phyloP scores from a whole-genome alignment of 2,888 invertebrate genomes.

The Pterostichus madidus region DNA sequence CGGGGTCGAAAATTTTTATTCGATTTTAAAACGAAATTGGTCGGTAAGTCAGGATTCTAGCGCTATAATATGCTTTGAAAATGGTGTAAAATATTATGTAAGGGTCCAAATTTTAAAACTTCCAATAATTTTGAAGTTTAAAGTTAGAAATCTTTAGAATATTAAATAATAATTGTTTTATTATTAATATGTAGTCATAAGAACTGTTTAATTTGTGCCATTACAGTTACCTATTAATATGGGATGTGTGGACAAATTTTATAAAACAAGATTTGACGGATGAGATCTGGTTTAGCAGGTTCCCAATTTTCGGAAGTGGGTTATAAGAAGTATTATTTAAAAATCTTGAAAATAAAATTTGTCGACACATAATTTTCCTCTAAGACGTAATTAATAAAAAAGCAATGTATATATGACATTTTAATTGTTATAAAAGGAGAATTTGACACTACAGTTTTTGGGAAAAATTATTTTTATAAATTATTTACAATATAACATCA shows the following conservation, averaged over 20 bases:
- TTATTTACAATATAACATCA: constrained; percentile 20
- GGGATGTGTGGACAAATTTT: constrained; percentile 14
- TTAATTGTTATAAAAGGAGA: constrained; percentile 16
- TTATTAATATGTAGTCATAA: neutral
- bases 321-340: too few species aligned
- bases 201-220: constrained; percentile 52
- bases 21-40: too few species aligned
- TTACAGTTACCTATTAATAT: constrained; percentile 45
- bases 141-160: constrained; percentile 41
- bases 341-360: neutral
- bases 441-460: constrained; percentile 12
- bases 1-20: too few species aligned
- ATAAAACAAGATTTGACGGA: too few species aligned
- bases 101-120: neutral
- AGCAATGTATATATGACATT: constrained; percentile 61
- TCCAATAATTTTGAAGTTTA: constrained; percentile 9
- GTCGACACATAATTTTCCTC: constrained; percentile 27
- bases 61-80: too few species aligned
- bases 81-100: too few species aligned
- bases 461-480: constrained; percentile 21
- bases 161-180: constrained; percentile 39
- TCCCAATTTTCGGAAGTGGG: too few species aligned
- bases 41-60: too few species aligned
- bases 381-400: constrained; percentile 12
- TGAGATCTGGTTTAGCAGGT: too few species aligned